Percentiles rank a stretch among this genome's conserved stretches.
Conservation (phyloP, 2,888 invertebrate species). For the Hypercompe scribonia region DNA sequence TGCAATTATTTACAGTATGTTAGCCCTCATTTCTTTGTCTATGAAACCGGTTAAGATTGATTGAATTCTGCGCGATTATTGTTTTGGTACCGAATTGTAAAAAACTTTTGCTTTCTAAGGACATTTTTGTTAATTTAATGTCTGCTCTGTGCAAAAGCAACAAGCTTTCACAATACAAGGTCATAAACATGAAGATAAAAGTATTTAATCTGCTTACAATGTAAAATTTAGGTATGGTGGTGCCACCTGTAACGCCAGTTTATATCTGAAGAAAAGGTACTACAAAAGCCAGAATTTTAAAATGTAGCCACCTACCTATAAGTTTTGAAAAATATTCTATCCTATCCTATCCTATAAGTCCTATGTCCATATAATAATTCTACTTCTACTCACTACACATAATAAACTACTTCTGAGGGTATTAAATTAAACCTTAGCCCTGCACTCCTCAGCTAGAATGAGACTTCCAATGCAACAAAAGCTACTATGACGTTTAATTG, state of each 20-base stretch:
- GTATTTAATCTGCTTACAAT: too few species aligned
- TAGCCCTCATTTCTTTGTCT: neutral
- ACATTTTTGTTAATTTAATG: neutral
- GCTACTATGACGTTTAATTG: too few species aligned
- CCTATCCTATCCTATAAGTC: too few species aligned
- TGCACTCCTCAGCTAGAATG: too few species aligned
- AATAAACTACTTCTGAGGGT: too few species aligned
- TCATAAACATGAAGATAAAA: neutral
- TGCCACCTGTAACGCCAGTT: neutral
- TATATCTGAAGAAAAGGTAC: too few species aligned
- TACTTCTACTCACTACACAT: too few species aligned
- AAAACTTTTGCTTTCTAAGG: too few species aligned
- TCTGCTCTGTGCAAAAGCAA: neutral
- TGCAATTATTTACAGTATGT: conserved; percentile 35
- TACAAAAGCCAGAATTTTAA: neutral
- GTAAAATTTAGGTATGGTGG: neutral
- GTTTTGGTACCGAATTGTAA: neutral
- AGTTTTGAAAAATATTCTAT: too few species aligned
- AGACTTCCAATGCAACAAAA: too few species aligned
- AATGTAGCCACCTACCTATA: neutral
- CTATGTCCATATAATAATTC: too few species aligned
- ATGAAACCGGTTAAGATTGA: neutral
- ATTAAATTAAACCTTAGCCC: too few species aligned
- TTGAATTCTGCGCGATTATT: neutral
- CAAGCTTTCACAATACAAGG: neutral